Conservation (phyloP, 2,113 vertebrate species). For the Machaerirhynchus nigripectus region DNA sequence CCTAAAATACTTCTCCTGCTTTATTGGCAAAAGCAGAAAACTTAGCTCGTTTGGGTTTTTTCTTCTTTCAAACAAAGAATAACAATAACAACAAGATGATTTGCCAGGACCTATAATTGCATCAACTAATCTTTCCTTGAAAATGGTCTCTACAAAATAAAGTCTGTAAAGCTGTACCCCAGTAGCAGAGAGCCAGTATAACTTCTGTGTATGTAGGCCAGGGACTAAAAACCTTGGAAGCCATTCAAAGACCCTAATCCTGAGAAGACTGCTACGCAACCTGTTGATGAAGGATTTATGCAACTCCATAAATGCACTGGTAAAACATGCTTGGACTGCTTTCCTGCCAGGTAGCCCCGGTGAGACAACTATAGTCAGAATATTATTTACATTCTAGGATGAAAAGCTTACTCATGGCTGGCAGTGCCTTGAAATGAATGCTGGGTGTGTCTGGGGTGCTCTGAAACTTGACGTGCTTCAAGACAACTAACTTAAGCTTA, state of each 20-base stretch:
- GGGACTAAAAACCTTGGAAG: background rate
- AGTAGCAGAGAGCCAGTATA: background rate
- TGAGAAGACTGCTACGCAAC: background rate
- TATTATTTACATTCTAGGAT: background rate
- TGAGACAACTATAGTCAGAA: background rate
- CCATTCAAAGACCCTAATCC: background rate
- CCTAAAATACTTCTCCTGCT: constrained; percentile 65
- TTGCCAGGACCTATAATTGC: background rate
- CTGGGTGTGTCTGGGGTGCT: background rate
- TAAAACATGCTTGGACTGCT: background rate
- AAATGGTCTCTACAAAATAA: background rate
- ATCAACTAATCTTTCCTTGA: background rate
- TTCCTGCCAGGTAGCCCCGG: background rate
- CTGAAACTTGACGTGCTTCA: background rate
- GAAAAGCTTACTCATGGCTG: background rate
- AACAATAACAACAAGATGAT: background rate
- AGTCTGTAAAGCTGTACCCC: background rate
- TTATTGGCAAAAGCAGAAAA: constrained; percentile 35
- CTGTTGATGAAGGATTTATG: background rate
- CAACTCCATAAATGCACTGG: background rate
- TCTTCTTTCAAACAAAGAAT: background rate
- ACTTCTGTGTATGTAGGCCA: background rate
- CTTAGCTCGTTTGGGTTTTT: background rate
- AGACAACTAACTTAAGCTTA: background rate
- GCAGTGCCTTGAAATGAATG: background rate